Base-by-base conservation (phyloP, 2,888 invertebrate species). In the Adela reaumurella region DNA sequence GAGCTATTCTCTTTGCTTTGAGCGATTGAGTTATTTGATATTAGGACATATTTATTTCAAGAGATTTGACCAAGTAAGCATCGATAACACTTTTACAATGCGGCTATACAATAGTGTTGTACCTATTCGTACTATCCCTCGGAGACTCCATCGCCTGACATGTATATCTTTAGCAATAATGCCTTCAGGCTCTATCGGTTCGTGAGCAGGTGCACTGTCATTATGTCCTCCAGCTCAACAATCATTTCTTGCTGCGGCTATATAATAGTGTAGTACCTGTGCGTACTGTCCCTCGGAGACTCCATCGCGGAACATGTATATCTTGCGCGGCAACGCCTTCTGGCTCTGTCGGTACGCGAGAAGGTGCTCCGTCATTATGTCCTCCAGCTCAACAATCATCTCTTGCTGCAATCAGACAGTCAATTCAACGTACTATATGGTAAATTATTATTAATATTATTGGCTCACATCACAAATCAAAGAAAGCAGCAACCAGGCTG, bases 201-300 rank as follows among this genome's bases (percentile, higher is more conserved):
- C 14, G 81, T 71, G 2, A 65, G 58, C 46, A 94, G 65, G 51
- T 93, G 89, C 5, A 84, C 83, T 1, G 64, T 57, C 58, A 88
- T 81, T 64, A 92, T 89, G 0, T 82, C 72, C 55, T 86, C 76
- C 57, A 94, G 81, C 57, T n/a, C n/a, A n/a, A n/a, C n/a, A n/a
- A n/a, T n/a, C n/a, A n/a, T n/a, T n/a, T n/a, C n/a, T n/a, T n/a
- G n/a, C n/a, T n/a, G n/a, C n/a, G n/a, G n/a, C n/a, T n/a, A n/a
- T n/a, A n/a, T n/a, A n/a, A 24, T 4, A 24, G 24, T 24, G 24
- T 24, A 24, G n/a, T 57, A 87, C 85, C 63, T 83, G 74, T 3
- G 79, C 70, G 61, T 94, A 92, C 57, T 94, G 91, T 0, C 93
- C 92, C 59, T 94, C 93, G 0, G 91, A 89, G 0, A 94, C 94